Evolutionary conservation across 2,797 vertebrate species (phyloP).

Genomic region (Muscicapa comitata): DNA sequence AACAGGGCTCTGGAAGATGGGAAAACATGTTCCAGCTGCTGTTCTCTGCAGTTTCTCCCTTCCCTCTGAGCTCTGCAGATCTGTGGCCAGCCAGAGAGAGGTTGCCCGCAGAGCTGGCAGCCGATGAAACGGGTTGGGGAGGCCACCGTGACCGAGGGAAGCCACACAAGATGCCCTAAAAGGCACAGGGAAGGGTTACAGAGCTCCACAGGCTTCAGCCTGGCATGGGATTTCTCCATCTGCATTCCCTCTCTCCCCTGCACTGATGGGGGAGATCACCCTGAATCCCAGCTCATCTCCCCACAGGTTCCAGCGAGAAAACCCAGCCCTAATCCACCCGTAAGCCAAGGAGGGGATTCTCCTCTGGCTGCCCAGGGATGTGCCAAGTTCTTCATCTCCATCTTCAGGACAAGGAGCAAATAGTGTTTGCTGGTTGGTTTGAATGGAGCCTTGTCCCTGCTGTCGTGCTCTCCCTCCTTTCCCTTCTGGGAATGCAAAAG

Average conservation of each 20-base stretch:
- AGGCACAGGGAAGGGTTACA: background rate
- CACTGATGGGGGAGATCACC: background rate
- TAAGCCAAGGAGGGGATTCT: background rate
- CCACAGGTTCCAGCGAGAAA: background rate
- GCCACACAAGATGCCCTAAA: background rate
- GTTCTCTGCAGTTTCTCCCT: background rate
- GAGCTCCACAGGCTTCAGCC: background rate
- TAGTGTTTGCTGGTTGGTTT: background rate
- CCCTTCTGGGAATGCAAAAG: background rate
- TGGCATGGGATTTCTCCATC: background rate
- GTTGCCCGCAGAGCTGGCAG: background rate
- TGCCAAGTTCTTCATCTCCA: background rate
- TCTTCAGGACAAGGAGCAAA: background rate
- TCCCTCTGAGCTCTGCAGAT: background rate
- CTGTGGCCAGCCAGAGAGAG: background rate
- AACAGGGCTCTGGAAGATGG: background rate
- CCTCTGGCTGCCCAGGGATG: fast-evolving
- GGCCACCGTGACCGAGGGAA: background rate
- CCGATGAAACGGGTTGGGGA: fast-evolving
- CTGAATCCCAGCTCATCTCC: background rate
- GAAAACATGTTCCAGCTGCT: background rate
- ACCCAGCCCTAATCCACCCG: fast-evolving
- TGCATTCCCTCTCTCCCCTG: background rate
- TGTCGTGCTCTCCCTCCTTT: background rate
- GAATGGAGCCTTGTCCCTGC: background rate